These are phyloP conservation scores for Miniopterus natalensis DNA, from an alignment of 2,113 vertebrate genomes.

Conservation along the genomic window DNA sequence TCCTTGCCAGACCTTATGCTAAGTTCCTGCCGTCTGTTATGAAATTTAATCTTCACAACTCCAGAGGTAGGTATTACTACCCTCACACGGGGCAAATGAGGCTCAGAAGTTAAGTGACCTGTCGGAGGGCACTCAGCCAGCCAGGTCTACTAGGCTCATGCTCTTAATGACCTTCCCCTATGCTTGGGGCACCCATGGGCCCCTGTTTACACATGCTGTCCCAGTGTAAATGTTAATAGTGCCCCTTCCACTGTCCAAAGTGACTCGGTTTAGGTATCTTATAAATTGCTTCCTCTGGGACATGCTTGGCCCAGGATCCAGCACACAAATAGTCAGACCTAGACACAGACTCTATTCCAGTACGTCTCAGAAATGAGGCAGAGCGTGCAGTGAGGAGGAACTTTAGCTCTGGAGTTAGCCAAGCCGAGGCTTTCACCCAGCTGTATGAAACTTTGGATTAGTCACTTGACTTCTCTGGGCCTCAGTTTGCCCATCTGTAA, in stretches of 20 bases:
- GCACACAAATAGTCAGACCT: neutral
- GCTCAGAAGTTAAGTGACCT: neutral
- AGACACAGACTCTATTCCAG: neutral
- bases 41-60: neutral
- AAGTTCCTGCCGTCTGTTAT: neutral
- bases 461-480: neutral
- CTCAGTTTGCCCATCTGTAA: neutral
- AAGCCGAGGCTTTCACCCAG: neutral
- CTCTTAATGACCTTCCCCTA: neutral
- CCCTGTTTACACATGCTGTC: neutral
- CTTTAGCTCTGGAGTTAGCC: neutral
- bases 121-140: neutral
- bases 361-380: neutral
- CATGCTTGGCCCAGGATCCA: neutral
- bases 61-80: neutral
- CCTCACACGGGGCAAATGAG: neutral
- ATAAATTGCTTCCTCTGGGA: neutral
- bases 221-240: neutral
- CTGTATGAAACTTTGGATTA: neutral
- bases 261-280: neutral
- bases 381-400: neutral
- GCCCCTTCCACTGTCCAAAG: neutral
- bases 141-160: neutral
- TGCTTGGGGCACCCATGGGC: neutral
- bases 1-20: neutral